A percentile compares a stretch with the other conserved stretches of the same genome.
Conservation (phyloP, 30 jellyfish, hydroid and myxozoan species). For the Pelagia noctiluca region DNA sequence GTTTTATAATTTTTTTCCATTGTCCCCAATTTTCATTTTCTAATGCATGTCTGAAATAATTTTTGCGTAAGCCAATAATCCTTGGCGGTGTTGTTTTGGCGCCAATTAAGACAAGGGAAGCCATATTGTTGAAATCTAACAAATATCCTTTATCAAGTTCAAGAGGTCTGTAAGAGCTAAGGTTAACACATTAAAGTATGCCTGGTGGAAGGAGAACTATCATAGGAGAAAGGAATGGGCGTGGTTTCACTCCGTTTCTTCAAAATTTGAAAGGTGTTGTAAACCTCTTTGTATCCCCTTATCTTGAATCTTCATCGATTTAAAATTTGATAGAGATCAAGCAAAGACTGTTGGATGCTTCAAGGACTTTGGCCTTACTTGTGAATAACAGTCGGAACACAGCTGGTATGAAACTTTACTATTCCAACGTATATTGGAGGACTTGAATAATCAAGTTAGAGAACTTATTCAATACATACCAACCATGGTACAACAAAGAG, state of each 20-base stretch:
- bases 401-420: background rate
- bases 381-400: background rate
- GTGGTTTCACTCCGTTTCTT: constrained; percentile 1
- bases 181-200: no score
- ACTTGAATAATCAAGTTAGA: constrained; percentile 1
- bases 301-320: background rate
- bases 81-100: no score
- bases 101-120: background rate
- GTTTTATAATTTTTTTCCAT: no score
- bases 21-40: no score
- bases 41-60: no score
- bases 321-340: background rate
- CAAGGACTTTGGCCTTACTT: constrained; percentile 1
- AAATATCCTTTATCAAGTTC: no score
- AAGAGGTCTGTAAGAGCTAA: no score
- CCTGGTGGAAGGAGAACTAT: constrained; percentile 5
- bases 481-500: background rate
- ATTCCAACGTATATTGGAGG: constrained; percentile 1
- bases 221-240: background rate
- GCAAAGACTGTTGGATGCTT: constrained; percentile 3
- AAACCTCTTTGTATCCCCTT: background rate
- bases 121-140: background rate
- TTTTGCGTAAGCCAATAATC: no score
- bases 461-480: background rate
- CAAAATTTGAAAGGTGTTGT: background rate